phyloP scores from a whole-genome alignment of 2,888 invertebrate genomes.

The Pollenia griseotomentosa region DNA sequence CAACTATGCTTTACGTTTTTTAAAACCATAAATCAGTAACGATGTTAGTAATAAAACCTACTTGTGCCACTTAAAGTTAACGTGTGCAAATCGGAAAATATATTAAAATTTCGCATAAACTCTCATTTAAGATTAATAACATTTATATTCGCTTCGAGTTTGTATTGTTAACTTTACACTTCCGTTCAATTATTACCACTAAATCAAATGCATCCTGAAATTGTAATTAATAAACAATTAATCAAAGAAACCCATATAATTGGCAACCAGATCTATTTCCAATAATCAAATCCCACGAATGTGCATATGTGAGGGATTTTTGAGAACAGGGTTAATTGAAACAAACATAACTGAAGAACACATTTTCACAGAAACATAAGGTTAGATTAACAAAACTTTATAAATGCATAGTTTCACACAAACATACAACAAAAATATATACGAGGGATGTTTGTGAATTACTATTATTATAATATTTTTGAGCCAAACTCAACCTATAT shows the following conservation, averaged over 20 bases:
- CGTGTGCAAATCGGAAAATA: neutral
- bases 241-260: constrained; percentile 38
- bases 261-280: constrained; percentile 14
- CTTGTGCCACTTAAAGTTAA: neutral
- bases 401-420: too few relatives aligned
- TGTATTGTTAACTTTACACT: constrained; percentile 24
- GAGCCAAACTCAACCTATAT: too few relatives aligned
- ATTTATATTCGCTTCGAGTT: neutral
- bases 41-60: neutral
- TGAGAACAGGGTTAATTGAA: neutral
- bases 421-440: too few relatives aligned
- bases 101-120: neutral
- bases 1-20: too few relatives aligned
- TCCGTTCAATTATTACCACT: constrained; percentile 3
- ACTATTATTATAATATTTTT: too few relatives aligned
- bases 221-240: constrained; percentile 41
- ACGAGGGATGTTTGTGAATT: too few relatives aligned
- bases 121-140: neutral
- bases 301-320: neutral
- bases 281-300: constrained; percentile 12
- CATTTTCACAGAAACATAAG: too few relatives aligned
- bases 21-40: too few relatives aligned
- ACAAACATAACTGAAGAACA: too few relatives aligned
- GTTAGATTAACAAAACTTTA: too few relatives aligned
- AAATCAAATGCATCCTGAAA: constrained; percentile 29